phyloP scores from a whole-genome alignment of 2,888 invertebrate species.

The Yponomeuta cagnagella region DNA sequence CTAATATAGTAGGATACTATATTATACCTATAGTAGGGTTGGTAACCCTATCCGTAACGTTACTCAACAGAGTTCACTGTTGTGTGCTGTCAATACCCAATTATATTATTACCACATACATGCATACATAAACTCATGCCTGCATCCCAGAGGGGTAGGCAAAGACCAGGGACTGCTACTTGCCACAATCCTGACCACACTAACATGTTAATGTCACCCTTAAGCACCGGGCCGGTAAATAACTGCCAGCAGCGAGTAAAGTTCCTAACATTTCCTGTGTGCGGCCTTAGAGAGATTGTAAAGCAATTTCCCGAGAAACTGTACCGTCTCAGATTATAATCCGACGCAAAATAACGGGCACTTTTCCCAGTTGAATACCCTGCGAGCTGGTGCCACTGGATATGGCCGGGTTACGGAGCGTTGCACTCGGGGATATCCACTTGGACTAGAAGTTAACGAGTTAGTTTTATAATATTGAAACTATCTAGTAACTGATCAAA shows the following conservation, averaged over 20 bases:
- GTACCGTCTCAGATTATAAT: not conserved
- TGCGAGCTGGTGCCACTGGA: not conserved
- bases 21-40: too few species aligned
- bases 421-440: conserved; percentile 15
- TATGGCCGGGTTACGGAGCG: conserved; percentile 7
- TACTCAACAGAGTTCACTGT: too few species aligned
- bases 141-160: too few species aligned
- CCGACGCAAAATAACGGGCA: not conserved
- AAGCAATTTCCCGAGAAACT: conserved; percentile 16
- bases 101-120: too few species aligned
- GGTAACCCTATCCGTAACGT: too few species aligned
- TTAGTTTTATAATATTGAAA: not conserved
- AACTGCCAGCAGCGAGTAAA: not conserved
- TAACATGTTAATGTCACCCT: not conserved
- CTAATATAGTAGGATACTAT: too few species aligned
- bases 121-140: too few species aligned
- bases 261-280: not conserved
- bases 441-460: not conserved
- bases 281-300: not conserved
- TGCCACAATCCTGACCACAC: too few species aligned
- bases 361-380: not conserved
- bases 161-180: too few species aligned
- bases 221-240: not conserved
- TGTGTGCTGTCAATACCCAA: too few species aligned
- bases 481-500: not conserved